Evolutionary conservation across 2,113 vertebrate genomes (phyloP).

Genomic region (Brevimyrus niger): DNA sequence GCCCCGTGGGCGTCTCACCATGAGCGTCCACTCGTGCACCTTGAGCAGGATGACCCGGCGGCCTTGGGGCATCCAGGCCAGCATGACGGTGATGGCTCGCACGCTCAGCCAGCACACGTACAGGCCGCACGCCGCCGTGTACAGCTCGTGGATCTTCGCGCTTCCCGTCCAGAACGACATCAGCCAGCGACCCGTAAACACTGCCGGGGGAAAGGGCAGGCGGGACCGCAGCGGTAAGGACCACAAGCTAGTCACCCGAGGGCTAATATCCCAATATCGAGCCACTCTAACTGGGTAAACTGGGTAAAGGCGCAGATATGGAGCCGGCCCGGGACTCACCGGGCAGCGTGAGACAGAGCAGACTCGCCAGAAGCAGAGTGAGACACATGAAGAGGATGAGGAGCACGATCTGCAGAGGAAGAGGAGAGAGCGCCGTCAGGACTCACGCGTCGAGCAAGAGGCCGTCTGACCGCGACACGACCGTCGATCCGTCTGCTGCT

Average conservation of each 20-base stretch:
- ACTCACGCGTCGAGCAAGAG: not conserved
- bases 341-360: slow-evolving; percentile 95
- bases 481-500: not conserved
- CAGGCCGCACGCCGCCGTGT: slow-evolving; percentile 94
- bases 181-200: slow-evolving; percentile 91
- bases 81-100: slow-evolving; percentile 81
- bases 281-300: not conserved
- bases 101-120: slow-evolving; percentile 97
- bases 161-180: slow-evolving; percentile 99
- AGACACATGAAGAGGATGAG: slow-evolving; percentile 95
- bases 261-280: not conserved
- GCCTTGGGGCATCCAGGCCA: slow-evolving; percentile 99
- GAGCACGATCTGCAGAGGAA: slow-evolving; percentile 80
- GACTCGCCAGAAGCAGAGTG: slow-evolving; percentile 89
- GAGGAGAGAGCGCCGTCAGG: not conserved
- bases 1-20: slow-evolving; percentile 55
- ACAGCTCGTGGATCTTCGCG: slow-evolving; percentile 95
- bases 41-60: slow-evolving; percentile 88
- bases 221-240: not conserved
- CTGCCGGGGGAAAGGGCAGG: slow-evolving; percentile 44
- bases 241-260: not conserved
- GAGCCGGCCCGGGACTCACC: slow-evolving; percentile 58
- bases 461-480: not conserved
- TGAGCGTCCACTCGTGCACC: slow-evolving; percentile 95
- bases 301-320: not conserved